A percentile compares a stretch with the other conserved stretches of the same genome.
Conservation (phyloP, 2,113 vertebrate genomes). For the Rhabdornis inornatus region DNA sequence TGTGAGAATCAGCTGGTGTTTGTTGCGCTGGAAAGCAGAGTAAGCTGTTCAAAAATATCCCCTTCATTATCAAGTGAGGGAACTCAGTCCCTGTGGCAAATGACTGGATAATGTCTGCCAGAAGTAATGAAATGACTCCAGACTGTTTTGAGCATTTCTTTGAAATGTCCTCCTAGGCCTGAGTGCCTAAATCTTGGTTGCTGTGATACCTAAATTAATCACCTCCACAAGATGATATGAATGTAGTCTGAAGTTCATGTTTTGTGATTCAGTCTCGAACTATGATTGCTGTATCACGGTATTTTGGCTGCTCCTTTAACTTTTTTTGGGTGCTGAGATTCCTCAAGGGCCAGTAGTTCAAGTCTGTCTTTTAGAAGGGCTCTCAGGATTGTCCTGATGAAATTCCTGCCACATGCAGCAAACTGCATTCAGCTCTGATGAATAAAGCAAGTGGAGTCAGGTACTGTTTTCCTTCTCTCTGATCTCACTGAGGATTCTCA, state of each 20-base stretch:
- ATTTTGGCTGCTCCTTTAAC: not conserved
- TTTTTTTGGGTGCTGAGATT: not conserved
- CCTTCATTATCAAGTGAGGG: rapidly evolving
- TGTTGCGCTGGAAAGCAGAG: not conserved
- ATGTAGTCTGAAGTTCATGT: not conserved
- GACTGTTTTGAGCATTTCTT: not conserved
- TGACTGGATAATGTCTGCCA: not conserved
- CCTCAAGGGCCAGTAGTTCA: not conserved
- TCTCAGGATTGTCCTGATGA: not conserved
- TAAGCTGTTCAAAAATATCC: not conserved
- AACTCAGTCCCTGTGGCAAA: not conserved
- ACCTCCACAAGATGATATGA: not conserved
- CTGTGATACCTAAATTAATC: not conserved
- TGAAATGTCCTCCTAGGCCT: not conserved
- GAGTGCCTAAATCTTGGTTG: not conserved
- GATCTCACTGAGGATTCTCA: not conserved
- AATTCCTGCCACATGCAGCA: not conserved
- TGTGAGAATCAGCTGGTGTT: not conserved
- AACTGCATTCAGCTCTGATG: not conserved
- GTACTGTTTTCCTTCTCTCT: not conserved
- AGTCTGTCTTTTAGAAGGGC: not conserved
- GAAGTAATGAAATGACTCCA: not conserved
- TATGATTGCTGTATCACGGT: not conserved
- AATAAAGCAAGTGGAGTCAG: not conserved
- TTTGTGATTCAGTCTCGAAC: not conserved